A percentile compares a stretch with the other conserved stretches of the same genome.
Evolutionary conservation across 2,888 invertebrate genomes (phyloP).

Genomic region (Tachystola acroxantha): DNA sequence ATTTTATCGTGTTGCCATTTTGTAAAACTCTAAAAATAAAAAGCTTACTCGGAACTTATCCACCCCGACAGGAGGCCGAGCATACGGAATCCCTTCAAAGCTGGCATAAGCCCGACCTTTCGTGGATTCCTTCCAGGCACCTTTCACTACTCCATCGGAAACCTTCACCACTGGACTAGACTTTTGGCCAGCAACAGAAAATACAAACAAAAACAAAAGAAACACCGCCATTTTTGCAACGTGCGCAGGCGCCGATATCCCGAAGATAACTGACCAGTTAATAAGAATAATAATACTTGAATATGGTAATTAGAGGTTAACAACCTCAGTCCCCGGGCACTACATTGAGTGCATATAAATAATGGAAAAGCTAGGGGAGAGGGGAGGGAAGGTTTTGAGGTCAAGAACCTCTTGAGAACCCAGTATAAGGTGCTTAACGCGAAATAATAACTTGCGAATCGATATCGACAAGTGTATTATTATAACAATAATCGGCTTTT

Average conservation of each 20-base stretch:
- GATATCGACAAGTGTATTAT: no score
- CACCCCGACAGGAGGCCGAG: conserved; percentile 69
- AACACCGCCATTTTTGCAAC: not conserved
- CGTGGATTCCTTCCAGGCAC: conserved; percentile 23
- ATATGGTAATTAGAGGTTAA: not conserved
- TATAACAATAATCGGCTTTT: no score
- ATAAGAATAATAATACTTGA: conserved; percentile 1
- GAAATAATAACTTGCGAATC: no score
- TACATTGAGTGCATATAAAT: not conserved
- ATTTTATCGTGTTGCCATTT: no score
- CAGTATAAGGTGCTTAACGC: not conserved
- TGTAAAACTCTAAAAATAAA: no score
- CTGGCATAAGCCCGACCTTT: conserved; percentile 48
- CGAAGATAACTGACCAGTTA: not conserved
- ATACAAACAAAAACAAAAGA: not conserved
- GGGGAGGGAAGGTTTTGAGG: not conserved
- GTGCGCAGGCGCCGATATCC: not conserved
- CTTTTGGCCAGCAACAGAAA: not conserved
- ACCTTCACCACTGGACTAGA: conserved; percentile 16
- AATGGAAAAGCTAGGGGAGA: not conserved
- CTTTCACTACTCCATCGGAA: conserved; percentile 19
- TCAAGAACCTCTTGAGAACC: not conserved
- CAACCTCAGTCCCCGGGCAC: conserved; percentile 1
- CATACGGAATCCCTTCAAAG: conserved; percentile 78
- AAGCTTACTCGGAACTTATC: conserved; percentile 57